phyloP scores from a whole-genome alignment of 2,888 invertebrate genomes.

The Drosophila rubida region DNA sequence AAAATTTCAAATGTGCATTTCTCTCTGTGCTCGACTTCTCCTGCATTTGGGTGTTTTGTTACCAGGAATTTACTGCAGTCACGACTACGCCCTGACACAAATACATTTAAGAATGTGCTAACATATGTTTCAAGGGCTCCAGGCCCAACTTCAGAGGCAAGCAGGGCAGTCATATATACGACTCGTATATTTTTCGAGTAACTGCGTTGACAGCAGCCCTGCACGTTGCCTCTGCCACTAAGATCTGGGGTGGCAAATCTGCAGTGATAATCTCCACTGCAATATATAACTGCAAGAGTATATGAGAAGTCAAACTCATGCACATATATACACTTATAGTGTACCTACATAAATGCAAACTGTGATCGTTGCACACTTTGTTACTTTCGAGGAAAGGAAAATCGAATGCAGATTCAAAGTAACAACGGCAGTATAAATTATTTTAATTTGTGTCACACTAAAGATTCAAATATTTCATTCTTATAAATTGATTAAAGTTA shows the following conservation, averaged over 20 bases:
- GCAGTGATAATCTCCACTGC: constrained; percentile 43
- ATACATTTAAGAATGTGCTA: constrained; percentile 63
- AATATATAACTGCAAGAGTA: constrained; percentile 29
- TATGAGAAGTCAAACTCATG: too few relatives aligned
- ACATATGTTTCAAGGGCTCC: constrained; percentile 33
- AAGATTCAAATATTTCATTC: too few relatives aligned
- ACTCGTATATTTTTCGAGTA: constrained; percentile 4
- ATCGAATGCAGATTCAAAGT: too few relatives aligned
- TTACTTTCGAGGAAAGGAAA: too few relatives aligned
- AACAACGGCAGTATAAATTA: too few relatives aligned
- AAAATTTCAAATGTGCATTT: constrained; percentile 52
- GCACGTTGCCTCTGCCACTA: not conserved
- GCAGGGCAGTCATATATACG: not conserved
- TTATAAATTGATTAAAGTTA: too few relatives aligned
- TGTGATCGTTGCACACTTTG: not conserved
- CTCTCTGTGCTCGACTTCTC: constrained; percentile 14
- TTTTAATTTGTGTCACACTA: too few relatives aligned
- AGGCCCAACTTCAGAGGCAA: not conserved
- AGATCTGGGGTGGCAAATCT: constrained; percentile 13
- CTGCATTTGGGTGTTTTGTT: constrained; percentile 45
- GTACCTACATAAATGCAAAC: not conserved
- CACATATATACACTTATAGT: not conserved
- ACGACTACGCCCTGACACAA: constrained; percentile 68
- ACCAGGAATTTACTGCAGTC: constrained; percentile 75
- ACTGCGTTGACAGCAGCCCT: constrained; percentile 24